Percentiles rank a stretch among this genome's conserved stretches.
phyloP scores from a whole-genome alignment of 2,113 vertebrate species.

The Rhinolophus ferrumequinum region DNA sequence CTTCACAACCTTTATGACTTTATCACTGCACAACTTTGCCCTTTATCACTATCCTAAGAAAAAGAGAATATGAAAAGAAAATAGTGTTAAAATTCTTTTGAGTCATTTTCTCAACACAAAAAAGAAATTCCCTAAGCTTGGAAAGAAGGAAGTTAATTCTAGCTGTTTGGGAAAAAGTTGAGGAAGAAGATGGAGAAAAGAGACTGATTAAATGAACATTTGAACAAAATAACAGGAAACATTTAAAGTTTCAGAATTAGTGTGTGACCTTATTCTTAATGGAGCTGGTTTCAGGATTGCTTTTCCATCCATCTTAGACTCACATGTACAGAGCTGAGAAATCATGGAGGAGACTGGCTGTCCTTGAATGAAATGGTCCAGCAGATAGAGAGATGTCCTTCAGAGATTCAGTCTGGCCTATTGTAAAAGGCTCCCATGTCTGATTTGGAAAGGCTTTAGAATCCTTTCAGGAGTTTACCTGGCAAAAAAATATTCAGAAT shows the following conservation, averaged over 20 bases:
- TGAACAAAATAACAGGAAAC: not conserved
- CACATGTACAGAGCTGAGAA: not conserved
- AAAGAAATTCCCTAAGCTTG: not conserved
- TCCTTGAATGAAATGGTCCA: not conserved
- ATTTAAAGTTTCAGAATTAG: not conserved
- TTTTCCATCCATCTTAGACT: constrained; percentile 2
- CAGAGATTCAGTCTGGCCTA: not conserved
- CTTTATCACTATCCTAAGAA: not conserved
- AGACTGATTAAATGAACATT: not conserved
- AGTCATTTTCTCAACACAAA: not conserved
- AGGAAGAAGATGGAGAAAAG: constrained; percentile 5
- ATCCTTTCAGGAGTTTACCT: not conserved
- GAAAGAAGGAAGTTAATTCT: not conserved
- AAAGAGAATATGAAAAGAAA: not conserved
- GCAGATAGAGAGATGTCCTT: not conserved
- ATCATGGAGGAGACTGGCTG: not conserved
- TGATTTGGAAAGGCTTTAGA: not conserved
- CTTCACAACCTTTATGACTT: not conserved
- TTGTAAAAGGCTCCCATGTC: not conserved
- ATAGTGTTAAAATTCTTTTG: not conserved
- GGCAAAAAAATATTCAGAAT: not conserved
- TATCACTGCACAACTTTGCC: not conserved
- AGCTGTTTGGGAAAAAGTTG: not conserved
- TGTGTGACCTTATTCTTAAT: not conserved
- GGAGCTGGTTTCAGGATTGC: not conserved